Evolutionary conservation across 2,888 invertebrate species (phyloP).

Genomic region (Microplitis deprimator): DNA sequence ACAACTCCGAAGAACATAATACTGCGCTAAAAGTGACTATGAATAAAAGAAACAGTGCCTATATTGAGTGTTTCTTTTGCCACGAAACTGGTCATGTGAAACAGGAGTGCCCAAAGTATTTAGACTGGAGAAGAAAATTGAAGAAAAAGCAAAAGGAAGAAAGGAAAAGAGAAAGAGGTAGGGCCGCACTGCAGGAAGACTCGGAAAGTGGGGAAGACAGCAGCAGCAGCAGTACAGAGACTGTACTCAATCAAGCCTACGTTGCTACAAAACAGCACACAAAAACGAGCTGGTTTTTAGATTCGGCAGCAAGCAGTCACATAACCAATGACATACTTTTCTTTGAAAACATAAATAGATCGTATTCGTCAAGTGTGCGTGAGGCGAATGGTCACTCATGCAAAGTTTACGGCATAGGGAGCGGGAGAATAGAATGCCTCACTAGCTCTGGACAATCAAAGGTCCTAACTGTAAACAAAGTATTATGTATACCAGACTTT

Average conservation of each 20-base stretch:
- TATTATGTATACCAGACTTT: constrained; percentile 19
- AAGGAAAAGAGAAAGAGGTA: not conserved
- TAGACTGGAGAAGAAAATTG: not conserved
- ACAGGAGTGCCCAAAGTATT: constrained; percentile 1
- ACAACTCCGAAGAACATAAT: too few species aligned
- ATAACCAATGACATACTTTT: constrained; percentile 22
- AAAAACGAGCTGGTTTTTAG: constrained; percentile 10
- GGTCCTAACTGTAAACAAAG: not conserved
- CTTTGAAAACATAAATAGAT: constrained; percentile 5
- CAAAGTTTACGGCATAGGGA: constrained; percentile 13
- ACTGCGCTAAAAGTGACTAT: not conserved
- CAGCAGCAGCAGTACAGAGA: not conserved
- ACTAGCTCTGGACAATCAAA: constrained; percentile 11
- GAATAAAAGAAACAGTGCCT: not conserved
- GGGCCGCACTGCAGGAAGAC: not conserved
- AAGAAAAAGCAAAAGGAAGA: not conserved
- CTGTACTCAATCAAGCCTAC: not conserved
- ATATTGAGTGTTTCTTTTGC: constrained; percentile 5
- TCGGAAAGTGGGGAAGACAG: not conserved
- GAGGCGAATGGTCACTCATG: constrained; percentile 13
- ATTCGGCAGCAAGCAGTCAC: constrained; percentile 25
- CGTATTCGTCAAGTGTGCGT: constrained; percentile 1
- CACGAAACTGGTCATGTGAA: not conserved
- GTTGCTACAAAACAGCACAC: not conserved
- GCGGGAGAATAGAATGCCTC: constrained; percentile 20